Percentiles rank a stretch among this genome's conserved stretches.
phyloP scores from a whole-genome alignment of 2,797 vertebrate genomes.

The Crenuchus spilurus region DNA sequence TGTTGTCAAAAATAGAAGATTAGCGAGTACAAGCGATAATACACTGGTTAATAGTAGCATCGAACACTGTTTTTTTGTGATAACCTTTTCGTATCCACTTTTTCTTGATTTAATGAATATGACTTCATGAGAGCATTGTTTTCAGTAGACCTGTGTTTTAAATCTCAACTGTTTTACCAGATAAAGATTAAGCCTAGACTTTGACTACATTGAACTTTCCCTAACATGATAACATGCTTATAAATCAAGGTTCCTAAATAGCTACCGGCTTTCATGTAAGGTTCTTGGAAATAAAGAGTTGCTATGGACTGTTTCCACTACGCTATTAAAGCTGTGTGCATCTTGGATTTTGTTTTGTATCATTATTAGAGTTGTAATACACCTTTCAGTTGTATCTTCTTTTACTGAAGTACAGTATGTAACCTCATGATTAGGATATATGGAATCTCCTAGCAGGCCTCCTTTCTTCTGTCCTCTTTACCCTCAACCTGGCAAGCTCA shows the following conservation, averaged over 20 bases:
- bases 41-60: background rate
- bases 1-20: constrained; percentile 27
- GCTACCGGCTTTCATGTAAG: background rate
- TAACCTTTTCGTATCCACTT: background rate
- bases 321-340: too few relatives aligned
- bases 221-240: too few relatives aligned
- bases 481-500: background rate
- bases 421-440: constrained; percentile 15
- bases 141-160: background rate
- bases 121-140: background rate
- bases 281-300: background rate
- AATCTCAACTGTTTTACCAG: background rate
- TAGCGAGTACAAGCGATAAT: constrained; percentile 2
- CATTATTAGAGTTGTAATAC: too few relatives aligned
- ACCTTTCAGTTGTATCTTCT: background rate
- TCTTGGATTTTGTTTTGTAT: too few relatives aligned
- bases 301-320: too few relatives aligned
- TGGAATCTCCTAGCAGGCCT: background rate
- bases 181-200: background rate
- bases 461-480: background rate
- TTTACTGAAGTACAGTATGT: background rate
- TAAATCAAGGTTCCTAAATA: too few relatives aligned
- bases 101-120: background rate
- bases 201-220: too few relatives aligned
- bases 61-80: background rate